Conservation (phyloP, 2,113 vertebrate species). For the Meriones unguiculatus region DNA sequence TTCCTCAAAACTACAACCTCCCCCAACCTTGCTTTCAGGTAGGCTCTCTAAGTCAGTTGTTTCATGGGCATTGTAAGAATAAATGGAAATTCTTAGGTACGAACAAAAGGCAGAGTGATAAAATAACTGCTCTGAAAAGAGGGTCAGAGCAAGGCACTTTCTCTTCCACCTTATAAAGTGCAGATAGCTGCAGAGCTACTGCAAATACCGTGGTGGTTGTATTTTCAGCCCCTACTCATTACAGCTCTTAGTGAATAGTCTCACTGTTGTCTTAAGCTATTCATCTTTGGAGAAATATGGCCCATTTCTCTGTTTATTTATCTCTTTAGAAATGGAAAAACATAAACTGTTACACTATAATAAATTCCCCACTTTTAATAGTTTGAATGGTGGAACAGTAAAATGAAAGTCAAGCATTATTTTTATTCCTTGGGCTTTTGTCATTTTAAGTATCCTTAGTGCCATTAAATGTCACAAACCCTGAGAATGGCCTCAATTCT, state of each 20-base stretch:
- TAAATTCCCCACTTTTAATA: conserved; percentile 83
- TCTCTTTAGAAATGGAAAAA: conserved; percentile 83
- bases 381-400: conserved; percentile 78
- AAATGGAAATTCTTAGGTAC: conserved; percentile 61
- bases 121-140: conserved; percentile 56
- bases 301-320: conserved; percentile 79
- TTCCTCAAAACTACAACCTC: neutral
- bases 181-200: conserved; percentile 75
- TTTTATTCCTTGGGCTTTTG: conserved; percentile 75
- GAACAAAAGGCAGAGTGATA: conserved; percentile 65
- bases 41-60: neutral
- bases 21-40: neutral
- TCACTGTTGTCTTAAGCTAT: conserved; percentile 82
- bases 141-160: conserved; percentile 51
- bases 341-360: conserved; percentile 80
- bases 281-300: conserved; percentile 76
- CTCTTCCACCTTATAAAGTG: conserved; percentile 72
- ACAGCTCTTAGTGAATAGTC: conserved; percentile 79
- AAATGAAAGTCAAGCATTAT: conserved; percentile 83
- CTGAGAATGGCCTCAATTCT: conserved; percentile 64
- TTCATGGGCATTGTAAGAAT: neutral
- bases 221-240: conserved; percentile 79
- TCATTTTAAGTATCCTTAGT: conserved; percentile 78
- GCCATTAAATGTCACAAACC: conserved; percentile 76
- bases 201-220: conserved; percentile 33